Percentiles rank a stretch among this genome's conserved stretches.
These are phyloP conservation scores for Drosophila sp. DNA, from an alignment of 1,140 invertebrate species.

Conservation along the genomic window DNA sequence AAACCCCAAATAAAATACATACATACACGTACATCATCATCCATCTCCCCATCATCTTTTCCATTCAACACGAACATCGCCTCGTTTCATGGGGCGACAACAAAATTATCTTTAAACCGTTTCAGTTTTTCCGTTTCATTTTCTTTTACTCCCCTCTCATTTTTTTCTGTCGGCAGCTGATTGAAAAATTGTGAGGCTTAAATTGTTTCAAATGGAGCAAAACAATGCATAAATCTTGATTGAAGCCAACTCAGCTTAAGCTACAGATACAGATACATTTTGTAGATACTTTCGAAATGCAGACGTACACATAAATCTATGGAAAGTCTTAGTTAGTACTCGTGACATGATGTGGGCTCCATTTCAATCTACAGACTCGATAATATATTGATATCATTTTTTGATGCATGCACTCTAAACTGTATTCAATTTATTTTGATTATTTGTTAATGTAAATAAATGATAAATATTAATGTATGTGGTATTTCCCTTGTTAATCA, in stretches of 20 bases:
- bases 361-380: background rate
- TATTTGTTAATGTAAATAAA: background rate
- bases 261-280: constrained; percentile 3
- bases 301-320: constrained; percentile 6
- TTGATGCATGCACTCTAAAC: constrained; percentile 1
- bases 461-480: too few relatives aligned
- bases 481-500: too few relatives aligned
- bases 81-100: constrained; percentile 16
- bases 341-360: constrained; percentile 6
- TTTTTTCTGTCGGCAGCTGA: constrained; percentile 50
- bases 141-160: background rate
- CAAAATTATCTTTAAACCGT: constrained; percentile 43
- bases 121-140: constrained; percentile 26
- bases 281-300: background rate
- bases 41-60: background rate
- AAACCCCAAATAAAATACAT: constrained; percentile 31
- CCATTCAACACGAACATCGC: constrained; percentile 7
- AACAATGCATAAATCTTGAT: constrained; percentile 53
- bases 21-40: constrained; percentile 15
- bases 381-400: background rate
- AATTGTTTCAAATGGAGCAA: constrained; percentile 68
- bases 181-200: constrained; percentile 71
- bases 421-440: background rate
- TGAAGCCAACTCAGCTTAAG: constrained; percentile 6
- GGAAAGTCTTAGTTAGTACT: constrained; percentile 6